These are phyloP conservation scores for Agonopterix subpropinquella DNA, from an alignment of 2,888 invertebrate species.

Conservation along the genomic window DNA sequence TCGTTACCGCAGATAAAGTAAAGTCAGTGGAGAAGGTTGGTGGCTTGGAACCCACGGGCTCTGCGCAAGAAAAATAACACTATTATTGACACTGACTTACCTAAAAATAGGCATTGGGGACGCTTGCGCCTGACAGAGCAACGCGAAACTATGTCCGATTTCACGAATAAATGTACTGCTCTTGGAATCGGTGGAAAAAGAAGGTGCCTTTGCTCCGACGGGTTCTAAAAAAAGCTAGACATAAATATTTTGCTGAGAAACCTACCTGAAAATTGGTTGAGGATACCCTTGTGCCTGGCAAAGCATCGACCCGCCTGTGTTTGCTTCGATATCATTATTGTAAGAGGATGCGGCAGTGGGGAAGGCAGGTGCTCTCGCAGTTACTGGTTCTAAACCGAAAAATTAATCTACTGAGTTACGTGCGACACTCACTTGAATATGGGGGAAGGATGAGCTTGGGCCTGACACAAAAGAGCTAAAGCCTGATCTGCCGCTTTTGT, in stretches of 20 bases:
- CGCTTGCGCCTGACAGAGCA: constrained; percentile 79
- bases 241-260: constrained; percentile 14
- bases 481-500: constrained; percentile 58
- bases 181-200: constrained; percentile 78
- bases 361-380: constrained; percentile 68
- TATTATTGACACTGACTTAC: constrained; percentile 52
- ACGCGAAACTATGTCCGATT: constrained; percentile 73
- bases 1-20: constrained; percentile 76
- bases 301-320: constrained; percentile 63
- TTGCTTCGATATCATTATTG: constrained; percentile 56
- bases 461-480: constrained; percentile 83
- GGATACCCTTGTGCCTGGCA: constrained; percentile 78
- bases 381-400: constrained; percentile 64
- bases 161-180: constrained; percentile 78
- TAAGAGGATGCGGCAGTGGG: constrained; percentile 68
- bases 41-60: constrained; percentile 68
- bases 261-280: constrained; percentile 81
- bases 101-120: constrained; percentile 80
- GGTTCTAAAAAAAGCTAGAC: constrained; percentile 68
- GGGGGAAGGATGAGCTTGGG: constrained; percentile 85
- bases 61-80: constrained; percentile 6
- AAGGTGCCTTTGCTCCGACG: constrained; percentile 77
- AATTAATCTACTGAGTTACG: constrained; percentile 7
- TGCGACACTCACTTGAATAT: constrained; percentile 60
- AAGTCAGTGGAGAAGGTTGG: constrained; percentile 77